These are phyloP conservation scores for Chiropotes sagulatus DNA, from an alignment of 2,797 vertebrate species.

Conservation along the genomic window DNA sequence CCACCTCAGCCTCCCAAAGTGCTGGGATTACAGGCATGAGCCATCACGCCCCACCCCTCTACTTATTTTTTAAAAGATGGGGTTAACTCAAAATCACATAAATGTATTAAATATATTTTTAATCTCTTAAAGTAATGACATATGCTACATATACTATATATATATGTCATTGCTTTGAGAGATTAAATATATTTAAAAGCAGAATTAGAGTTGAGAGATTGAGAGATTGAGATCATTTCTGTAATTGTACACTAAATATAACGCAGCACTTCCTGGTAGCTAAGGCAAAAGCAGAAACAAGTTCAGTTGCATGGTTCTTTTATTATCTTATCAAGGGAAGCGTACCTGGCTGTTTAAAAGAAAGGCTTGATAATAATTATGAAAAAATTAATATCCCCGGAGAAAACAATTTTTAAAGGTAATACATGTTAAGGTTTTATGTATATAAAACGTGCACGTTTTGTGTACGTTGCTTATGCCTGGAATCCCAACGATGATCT, in stretches of 20 bases:
- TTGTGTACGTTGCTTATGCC: background rate
- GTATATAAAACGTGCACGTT: background rate
- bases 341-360: background rate
- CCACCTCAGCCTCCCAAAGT: background rate
- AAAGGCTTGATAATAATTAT: background rate
- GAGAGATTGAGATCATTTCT: background rate
- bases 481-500: background rate
- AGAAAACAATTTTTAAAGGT: background rate
- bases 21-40: background rate
- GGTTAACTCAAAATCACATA: background rate
- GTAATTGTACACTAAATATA: background rate
- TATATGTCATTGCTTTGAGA: background rate
- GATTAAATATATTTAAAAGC: background rate
- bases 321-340: background rate
- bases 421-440: background rate
- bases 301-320: background rate
- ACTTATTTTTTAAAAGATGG: background rate
- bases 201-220: slow-evolving; percentile 9
- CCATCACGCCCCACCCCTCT: fast-evolving
- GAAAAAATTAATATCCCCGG: background rate
- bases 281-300: background rate
- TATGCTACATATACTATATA: background rate
- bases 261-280: background rate
- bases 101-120: background rate
- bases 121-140: too few species aligned